These are phyloP conservation scores for Drosophila nannoptera DNA, from an alignment of 1,140 invertebrate species.

Conservation along the genomic window DNA sequence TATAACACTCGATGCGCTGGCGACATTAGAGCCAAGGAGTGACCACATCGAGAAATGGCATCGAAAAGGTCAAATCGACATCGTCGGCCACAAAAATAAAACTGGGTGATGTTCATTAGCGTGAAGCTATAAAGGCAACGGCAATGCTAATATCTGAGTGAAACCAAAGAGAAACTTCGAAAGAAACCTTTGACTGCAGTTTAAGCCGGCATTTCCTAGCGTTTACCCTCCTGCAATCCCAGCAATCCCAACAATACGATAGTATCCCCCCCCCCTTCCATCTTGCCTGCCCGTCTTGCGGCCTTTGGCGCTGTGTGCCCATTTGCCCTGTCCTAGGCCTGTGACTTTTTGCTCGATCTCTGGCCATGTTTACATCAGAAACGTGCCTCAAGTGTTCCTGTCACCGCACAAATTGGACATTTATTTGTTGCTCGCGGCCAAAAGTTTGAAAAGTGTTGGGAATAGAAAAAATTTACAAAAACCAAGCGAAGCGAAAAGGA, in stretches of 20 bases:
- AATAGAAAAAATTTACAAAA: constrained; percentile 31
- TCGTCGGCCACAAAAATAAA: constrained; percentile 44
- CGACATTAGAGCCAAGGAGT: constrained; percentile 72
- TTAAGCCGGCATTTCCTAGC: constrained; percentile 50
- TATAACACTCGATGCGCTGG: constrained; percentile 53
- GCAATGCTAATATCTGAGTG: constrained; percentile 13
- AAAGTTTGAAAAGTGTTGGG: constrained; percentile 37
- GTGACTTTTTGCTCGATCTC: constrained; percentile 66
- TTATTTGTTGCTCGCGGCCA: constrained; percentile 62
- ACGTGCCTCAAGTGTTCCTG: constrained; percentile 76
- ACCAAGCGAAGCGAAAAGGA: not conserved
- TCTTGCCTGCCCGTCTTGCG: not conserved
- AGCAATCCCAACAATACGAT: too few relatives aligned
- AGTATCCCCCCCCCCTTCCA: not conserved
- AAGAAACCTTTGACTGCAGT: constrained; percentile 51
- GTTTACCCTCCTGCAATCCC: too few relatives aligned
- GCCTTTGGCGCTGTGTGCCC: constrained; percentile 27
- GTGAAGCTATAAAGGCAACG: constrained; percentile 63
- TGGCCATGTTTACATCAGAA: constrained; percentile 75
- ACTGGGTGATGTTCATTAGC: constrained; percentile 77
- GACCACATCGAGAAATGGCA: constrained; percentile 66
- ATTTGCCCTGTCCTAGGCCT: constrained; percentile 24
- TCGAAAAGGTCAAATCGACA: constrained; percentile 40
- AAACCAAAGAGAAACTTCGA: constrained; percentile 26
- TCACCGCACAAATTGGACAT: constrained; percentile 75